Evolutionary conservation across 2,888 invertebrate species (phyloP).

Genomic region (Oxyteleia sp.): DNA sequence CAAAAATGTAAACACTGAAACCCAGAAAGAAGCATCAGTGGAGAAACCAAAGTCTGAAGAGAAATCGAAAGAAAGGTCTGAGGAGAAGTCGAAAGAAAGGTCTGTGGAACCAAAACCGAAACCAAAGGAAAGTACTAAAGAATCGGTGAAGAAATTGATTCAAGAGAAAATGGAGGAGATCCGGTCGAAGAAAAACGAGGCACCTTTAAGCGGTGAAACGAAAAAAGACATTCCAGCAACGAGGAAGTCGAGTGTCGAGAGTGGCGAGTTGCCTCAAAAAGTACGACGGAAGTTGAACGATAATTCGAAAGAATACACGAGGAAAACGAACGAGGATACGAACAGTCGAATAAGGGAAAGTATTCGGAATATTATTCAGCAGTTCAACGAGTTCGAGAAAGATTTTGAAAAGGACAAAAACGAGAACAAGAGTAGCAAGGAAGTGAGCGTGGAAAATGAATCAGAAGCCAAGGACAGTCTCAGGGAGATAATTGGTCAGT

Average conservation of each 20-base stretch:
- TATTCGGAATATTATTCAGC: conserved; percentile 85
- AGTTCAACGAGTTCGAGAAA: conserved; percentile 85
- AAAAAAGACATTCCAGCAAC: conserved; percentile 69
- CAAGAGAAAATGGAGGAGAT: conserved; percentile 89
- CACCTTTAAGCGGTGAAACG: conserved; percentile 28
- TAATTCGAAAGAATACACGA: conserved; percentile 69
- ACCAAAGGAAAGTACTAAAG: conserved; percentile 77
- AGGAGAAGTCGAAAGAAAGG: conserved; percentile 18
- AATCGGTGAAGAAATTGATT: conserved; percentile 83
- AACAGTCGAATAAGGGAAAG: conserved; percentile 81
- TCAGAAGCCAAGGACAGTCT: conserved; percentile 83
- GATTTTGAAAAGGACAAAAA: conserved; percentile 80
- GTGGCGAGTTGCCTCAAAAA: conserved; percentile 75
- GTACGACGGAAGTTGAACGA: conserved; percentile 75
- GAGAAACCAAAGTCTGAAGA: conserved; percentile 1
- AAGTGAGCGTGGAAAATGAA: conserved; percentile 52
- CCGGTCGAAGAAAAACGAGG: conserved; percentile 86
- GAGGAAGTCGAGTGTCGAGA: conserved; percentile 67
- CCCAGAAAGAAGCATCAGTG: conserved; percentile 13
- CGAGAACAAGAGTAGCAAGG: conserved; percentile 16
- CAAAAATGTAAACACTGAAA: conserved; percentile 15
- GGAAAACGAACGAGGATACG: conserved; percentile 49
- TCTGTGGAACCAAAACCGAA: conserved; percentile 22
- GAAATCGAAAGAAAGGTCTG: conserved; percentile 15
- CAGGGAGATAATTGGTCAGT: conserved; percentile 84